Conservation (phyloP, 2,113 vertebrate genomes). For the Motacilla tschutschensis region DNA sequence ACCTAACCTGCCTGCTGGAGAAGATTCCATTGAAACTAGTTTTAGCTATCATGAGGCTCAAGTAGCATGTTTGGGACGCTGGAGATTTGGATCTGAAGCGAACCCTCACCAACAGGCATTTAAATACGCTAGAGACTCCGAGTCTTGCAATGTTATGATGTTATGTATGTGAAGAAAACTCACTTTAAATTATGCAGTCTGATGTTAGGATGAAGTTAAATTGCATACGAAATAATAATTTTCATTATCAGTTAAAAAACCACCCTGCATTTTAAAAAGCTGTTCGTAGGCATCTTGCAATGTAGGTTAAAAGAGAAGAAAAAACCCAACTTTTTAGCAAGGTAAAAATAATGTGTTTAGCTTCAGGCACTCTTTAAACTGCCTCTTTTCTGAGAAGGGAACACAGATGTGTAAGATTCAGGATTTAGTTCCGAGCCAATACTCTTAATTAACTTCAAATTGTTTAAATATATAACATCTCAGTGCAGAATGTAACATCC, state of each 20-base stretch:
- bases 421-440: slow-evolving; percentile 78
- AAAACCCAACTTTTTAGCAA: slow-evolving; percentile 48
- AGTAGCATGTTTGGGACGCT: slow-evolving; percentile 10
- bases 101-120: slow-evolving; percentile 43
- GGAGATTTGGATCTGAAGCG: slow-evolving; percentile 55
- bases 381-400: slow-evolving; percentile 57
- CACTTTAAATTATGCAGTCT: slow-evolving; percentile 54
- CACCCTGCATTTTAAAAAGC: slow-evolving; percentile 2
- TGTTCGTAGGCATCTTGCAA: neutral
- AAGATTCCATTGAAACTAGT: slow-evolving; percentile 37
- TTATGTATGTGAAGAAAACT: slow-evolving; percentile 51
- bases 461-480: slow-evolving; percentile 69
- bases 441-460: slow-evolving; percentile 80
- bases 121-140: slow-evolving; percentile 8
- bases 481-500: neutral
- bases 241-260: slow-evolving; percentile 53
- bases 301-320: slow-evolving; percentile 47
- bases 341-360: slow-evolving; percentile 53
- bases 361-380: slow-evolving; percentile 62
- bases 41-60: slow-evolving; percentile 31
- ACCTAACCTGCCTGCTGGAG: slow-evolving; percentile 35
- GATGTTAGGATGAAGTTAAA: slow-evolving; percentile 50
- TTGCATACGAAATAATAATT: slow-evolving; percentile 49
- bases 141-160: slow-evolving; percentile 29
- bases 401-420: slow-evolving; percentile 72